Conservation (phyloP, 1,140 invertebrate genomes). For the Musca vetustissima region DNA sequence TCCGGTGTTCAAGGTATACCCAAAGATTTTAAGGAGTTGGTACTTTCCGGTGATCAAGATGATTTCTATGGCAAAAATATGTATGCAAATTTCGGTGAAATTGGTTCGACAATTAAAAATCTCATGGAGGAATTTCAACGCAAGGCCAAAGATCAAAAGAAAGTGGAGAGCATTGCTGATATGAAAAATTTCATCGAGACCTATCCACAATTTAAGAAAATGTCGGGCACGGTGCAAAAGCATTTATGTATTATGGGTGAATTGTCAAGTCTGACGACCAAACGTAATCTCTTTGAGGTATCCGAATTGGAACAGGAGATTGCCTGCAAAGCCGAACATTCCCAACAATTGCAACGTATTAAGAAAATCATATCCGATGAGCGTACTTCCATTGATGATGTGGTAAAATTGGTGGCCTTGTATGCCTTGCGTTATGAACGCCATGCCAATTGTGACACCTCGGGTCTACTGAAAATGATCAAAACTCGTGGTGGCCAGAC, state of each 20-base stretch:
- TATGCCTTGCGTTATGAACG: conserved; percentile 93
- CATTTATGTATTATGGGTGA: conserved; percentile 96
- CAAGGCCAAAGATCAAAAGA: conserved; percentile 93
- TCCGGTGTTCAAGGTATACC: conserved; percentile 76
- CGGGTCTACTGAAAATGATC: conserved; percentile 71
- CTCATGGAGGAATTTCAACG: conserved; percentile 98
- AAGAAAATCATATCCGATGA: conserved; percentile 70
- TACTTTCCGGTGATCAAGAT: conserved; percentile 93
- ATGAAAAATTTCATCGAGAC: conserved; percentile 99
- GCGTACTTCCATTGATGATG: conserved; percentile 77
- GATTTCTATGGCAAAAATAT: conserved; percentile 97
- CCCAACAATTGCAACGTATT: conserved; percentile 78
- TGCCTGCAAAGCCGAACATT: conserved; percentile 90
- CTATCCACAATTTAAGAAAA: conserved; percentile 99
- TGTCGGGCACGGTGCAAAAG: conserved; percentile 96
- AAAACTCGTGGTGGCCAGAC: conserved; percentile 66
- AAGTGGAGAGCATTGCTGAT: conserved; percentile 96
- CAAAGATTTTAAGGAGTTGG: conserved; percentile 92
- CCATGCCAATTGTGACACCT: conserved; percentile 83
- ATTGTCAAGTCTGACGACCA: conserved; percentile 81
- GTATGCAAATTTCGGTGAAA: conserved; percentile 97
- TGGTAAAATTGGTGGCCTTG: conserved; percentile 84
- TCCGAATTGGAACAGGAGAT: conserved; percentile 97
- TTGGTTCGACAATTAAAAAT: conserved; percentile 94
- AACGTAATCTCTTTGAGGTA: conserved; percentile 81